Evolutionary conservation across 2,888 invertebrate genomes (phyloP).

Genomic region (Cyclophora punctaria): DNA sequence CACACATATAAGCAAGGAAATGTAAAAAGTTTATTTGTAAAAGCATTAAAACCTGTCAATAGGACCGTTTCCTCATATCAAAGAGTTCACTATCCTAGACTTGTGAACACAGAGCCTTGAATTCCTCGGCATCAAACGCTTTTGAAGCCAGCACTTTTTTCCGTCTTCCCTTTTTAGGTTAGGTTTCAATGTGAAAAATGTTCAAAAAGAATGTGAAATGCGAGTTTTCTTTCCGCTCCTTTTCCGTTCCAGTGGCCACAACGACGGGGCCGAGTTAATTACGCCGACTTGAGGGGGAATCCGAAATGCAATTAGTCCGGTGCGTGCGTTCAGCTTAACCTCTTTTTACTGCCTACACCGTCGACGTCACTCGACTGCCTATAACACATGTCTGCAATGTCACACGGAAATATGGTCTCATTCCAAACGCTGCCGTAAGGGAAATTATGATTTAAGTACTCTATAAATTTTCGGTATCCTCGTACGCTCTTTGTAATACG

Average conservation of each 20-base stretch:
- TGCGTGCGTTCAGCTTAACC: conserved; percentile 43
- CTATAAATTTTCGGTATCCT: too few species aligned
- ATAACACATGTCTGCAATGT: too few species aligned
- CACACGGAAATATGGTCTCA: too few species aligned
- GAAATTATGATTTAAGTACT: too few species aligned
- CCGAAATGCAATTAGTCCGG: conserved; percentile 62
- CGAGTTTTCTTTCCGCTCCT: conserved; percentile 18
- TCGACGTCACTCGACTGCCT: too few species aligned
- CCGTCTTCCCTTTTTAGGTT: conserved; percentile 16
- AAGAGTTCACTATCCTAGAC: too few species aligned
- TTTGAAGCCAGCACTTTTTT: conserved; percentile 18
- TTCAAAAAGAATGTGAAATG: conserved; percentile 21
- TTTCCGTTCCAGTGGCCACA: conserved; percentile 19
- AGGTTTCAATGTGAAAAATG: conserved; percentile 19
- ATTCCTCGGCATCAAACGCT: conserved; percentile 14
- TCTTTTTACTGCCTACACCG: conserved; percentile 21
- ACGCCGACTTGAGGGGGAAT: conserved; percentile 58
- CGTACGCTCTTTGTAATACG: too few species aligned
- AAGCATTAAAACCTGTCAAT: too few species aligned
- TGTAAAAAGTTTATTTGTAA: too few species aligned
- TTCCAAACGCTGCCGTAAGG: too few species aligned
- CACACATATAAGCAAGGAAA: too few species aligned
- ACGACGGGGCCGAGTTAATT: conserved; percentile 43
- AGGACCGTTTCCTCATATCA: too few species aligned
- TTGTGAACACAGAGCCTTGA: not conserved